Conservation (phyloP, 1,140 invertebrate species). For the Carposina sasakii region DNA sequence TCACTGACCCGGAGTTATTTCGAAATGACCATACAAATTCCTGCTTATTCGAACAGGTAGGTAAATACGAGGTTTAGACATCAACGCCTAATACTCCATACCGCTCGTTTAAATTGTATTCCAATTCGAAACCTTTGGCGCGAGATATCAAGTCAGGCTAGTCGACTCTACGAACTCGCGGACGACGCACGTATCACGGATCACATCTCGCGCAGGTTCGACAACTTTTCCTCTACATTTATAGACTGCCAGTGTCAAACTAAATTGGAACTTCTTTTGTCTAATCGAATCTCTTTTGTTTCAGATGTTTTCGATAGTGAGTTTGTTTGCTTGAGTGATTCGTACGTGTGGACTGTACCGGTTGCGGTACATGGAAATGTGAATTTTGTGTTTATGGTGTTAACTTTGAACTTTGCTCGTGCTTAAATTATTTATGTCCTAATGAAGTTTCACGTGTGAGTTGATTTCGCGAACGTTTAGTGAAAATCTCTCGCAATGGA, state of each 20-base stretch:
- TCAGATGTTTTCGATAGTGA: conserved; percentile 54
- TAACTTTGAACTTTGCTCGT: conserved; percentile 51
- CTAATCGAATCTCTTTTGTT: conserved; percentile 51
- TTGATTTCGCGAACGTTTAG: conserved; percentile 31
- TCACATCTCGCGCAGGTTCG: too few species aligned
- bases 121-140: conserved; percentile 42
- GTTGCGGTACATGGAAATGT: conserved; percentile 55
- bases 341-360: conserved; percentile 27
- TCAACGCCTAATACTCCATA: conserved; percentile 31
- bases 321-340: conserved; percentile 46
- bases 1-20: conserved; percentile 29
- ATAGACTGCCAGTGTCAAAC: too few species aligned
- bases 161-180: conserved; percentile 35
- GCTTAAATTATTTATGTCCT: conserved; percentile 37
- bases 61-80: conserved; percentile 56
- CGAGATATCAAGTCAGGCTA: conserved; percentile 44
- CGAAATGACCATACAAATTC: conserved; percentile 35
- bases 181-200: conserved; percentile 38
- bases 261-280: too few species aligned
- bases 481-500: conserved; percentile 77
- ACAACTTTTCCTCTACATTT: too few species aligned
- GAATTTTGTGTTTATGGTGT: conserved; percentile 59
- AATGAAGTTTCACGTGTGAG: conserved; percentile 63
- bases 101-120: conserved; percentile 36
- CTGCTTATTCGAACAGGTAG: conserved; percentile 42